A percentile compares a stretch with the other conserved stretches of the same genome.
These are phyloP conservation scores for Poeciliopsis occidentalis DNA, from an alignment of 2,113 vertebrate genomes.

Conservation along the genomic window DNA sequence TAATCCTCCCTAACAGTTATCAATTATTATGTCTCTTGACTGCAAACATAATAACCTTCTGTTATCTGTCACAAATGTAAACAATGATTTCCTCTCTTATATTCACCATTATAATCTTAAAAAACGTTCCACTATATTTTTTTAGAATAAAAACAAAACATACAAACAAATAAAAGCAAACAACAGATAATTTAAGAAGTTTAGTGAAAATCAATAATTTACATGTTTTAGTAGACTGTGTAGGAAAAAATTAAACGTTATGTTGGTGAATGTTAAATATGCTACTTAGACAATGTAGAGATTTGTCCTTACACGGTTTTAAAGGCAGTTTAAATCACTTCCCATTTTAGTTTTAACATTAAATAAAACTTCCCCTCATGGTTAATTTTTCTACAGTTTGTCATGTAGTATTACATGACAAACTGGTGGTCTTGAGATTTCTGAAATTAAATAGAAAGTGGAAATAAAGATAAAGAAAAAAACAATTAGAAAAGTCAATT, in stretches of 20 bases:
- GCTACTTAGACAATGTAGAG: too few relatives aligned
- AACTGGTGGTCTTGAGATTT: background rate
- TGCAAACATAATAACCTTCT: constrained; percentile 1
- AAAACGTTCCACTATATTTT: background rate
- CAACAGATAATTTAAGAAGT: constrained; percentile 8
- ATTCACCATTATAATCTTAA: constrained; percentile 1
- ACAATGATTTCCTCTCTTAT: constrained; percentile 14
- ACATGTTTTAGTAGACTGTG: background rate
- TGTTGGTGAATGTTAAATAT: too few relatives aligned
- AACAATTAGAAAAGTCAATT: background rate
- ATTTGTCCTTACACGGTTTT: too few relatives aligned
- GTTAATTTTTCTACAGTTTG: too few relatives aligned
- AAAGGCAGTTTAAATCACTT: too few relatives aligned
- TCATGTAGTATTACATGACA: background rate
- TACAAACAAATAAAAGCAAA: background rate
- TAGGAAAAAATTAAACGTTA: background rate
- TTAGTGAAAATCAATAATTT: constrained; percentile 1
- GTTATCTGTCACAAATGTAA: constrained; percentile 35
- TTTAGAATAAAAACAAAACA: constrained; percentile 15
- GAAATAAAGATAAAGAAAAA: too few relatives aligned
- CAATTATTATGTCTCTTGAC: constrained; percentile 27
- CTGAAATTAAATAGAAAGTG: too few relatives aligned
- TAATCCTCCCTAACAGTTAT: constrained; percentile 23
- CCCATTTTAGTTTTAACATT: too few relatives aligned
- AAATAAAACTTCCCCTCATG: too few relatives aligned